Evolutionary conservation across 2,888 invertebrate genomes (phyloP), one percentile per base, ranked within the genome.

Genomic region (Ypsolopha scabrella): DNA sequence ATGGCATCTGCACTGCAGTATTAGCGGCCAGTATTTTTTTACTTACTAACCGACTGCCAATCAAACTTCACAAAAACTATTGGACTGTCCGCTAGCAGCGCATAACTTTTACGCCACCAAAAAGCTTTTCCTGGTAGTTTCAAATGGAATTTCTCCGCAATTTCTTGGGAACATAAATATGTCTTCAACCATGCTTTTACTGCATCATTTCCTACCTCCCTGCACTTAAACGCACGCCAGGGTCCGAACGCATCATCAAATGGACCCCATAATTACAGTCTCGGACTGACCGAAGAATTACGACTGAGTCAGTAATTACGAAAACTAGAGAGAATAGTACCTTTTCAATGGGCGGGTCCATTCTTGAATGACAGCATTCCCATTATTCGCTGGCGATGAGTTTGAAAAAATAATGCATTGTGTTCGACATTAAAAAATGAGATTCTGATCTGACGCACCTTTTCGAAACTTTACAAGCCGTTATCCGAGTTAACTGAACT

Each of bases 231-330:
- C 24, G 39, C 37, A 48, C 11, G 9, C 37, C 41, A 39, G 56
- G 60, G 56, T 62, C 61, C 62, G 64, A 68, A 64, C 63, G 72
- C 69, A 68, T 65, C 68, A 65, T 73, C 71, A 70, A 67, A 68
- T 61, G 58, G 61, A 78, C 68, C 76, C 80, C 71, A 70, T 78
- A 67, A 81, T 82, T 82, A 81, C 65, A 53, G 58, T 53, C 56
- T 54, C 63, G 61, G 66, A 61, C 66, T 63, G 67, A 54, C 64
- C 66, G 61, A 67, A 65, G 70, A 71, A 68, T 69, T 67, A 67
- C 67, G 61, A 70, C 50, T 7, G 36, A 47, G 47, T 33, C 47
- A 6, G 67, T 72, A 74, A 75, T 75, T 72, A 73, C 68, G 58
- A 60, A 54, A 57, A 60, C 61, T 58, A 63, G 63, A 67, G 64